Evolutionary conservation across 2,797 vertebrate genomes (phyloP), one percentile per base, ranked within the genome.

Genomic region (Gephyroberyx darwinii): DNA sequence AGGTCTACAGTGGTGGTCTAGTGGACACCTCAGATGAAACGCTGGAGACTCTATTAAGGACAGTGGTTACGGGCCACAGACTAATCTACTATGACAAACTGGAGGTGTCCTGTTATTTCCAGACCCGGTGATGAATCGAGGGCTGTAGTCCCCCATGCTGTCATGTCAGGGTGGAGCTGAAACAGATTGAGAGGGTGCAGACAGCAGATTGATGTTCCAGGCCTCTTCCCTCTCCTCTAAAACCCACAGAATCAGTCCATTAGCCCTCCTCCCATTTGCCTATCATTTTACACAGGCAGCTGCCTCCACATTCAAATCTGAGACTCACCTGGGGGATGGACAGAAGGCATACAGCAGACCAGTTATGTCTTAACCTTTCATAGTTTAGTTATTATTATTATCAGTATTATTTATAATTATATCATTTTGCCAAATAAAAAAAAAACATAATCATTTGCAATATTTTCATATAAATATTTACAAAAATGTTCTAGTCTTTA

Each of bases 21-120:
- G 79, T 88, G 89, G 92, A 91, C 83, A 91, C 81, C 85, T 90
- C 80, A 77, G 85, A 90, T 83, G 79, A 91, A 92, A 83, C 75
- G 55, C 88, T 88, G 86, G 92, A 90, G 86, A 92, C 91, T 93
- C 91, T 92, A 92, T 93, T 94, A 92, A 91, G 91, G 90, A 85
- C 88, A 88, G 91, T 92, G 91, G 91, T 94, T 93, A 93, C 87
- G 83, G 90, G 89, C 91, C 92, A 91, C 90, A 92, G 92, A 92
- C 92, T 94, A 92, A 93, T 94, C 91, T 90, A 84, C 69, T 90
- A 92, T 94, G 94, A 93, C 93, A 94, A 93, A 94, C 91, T 92
- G 92, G 90, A 93, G 91, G 91, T 93, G 93, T 94, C 92, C 89
- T 90, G 90, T 92, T 93, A 92, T 93, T 92, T 94, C 92, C 91